Conservation (phyloP, 2,113 vertebrate genomes). For the Nicator chloris region DNA sequence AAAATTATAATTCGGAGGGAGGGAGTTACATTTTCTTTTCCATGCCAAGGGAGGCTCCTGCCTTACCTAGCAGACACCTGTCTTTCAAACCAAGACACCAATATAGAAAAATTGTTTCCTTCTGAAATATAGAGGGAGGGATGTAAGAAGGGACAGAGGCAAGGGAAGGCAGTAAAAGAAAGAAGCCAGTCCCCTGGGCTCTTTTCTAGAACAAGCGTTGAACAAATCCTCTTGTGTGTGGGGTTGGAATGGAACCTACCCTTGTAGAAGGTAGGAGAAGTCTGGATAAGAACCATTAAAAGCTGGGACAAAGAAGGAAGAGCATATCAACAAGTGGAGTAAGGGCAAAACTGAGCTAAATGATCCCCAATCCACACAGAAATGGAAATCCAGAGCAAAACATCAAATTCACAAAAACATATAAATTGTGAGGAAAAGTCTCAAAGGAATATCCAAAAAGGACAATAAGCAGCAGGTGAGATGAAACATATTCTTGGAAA, state of each 20-base stretch:
- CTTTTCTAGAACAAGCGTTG: background rate
- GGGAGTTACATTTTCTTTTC: background rate
- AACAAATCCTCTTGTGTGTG: background rate
- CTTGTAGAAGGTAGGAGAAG: background rate
- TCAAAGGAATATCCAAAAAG: background rate
- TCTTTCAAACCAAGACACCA: background rate
- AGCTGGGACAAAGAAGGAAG: background rate
- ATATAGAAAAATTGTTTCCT: background rate
- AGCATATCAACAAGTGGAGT: background rate
- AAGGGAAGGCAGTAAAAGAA: background rate
- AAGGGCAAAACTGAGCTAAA: background rate
- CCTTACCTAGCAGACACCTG: no score
- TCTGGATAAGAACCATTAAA: background rate
- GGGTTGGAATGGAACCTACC: background rate
- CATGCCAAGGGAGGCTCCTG: background rate
- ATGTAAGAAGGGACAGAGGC: background rate
- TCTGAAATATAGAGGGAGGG: background rate
- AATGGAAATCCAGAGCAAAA: background rate
- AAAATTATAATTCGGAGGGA: fast-evolving
- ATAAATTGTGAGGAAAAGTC: background rate
- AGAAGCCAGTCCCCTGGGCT: background rate
- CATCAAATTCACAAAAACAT: background rate
- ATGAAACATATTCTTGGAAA: background rate
- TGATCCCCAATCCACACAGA: background rate
- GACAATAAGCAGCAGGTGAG: background rate